Conservation (phyloP, 2,888 invertebrate species). For the Proisotoma minuta region DNA sequence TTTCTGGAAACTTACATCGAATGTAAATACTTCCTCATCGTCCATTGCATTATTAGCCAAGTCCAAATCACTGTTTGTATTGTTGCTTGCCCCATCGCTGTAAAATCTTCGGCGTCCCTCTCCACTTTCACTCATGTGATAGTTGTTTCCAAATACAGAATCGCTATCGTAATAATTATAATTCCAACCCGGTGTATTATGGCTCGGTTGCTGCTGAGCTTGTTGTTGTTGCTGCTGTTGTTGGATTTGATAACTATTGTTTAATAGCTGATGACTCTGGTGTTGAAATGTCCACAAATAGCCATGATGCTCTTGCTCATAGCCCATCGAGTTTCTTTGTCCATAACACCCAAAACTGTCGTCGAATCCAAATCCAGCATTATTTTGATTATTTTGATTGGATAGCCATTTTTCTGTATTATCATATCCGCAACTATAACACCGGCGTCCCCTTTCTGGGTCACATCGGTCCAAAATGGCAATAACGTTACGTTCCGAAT, state of each 20-base stretch:
- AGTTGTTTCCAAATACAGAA: not conserved
- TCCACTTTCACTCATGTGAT: conserved; percentile 5
- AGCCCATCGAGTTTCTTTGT: conserved; percentile 1
- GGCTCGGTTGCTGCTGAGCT: too few species aligned
- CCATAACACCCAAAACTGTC: not conserved
- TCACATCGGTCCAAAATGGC: conserved; percentile 37
- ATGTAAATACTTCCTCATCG: conserved; percentile 38
- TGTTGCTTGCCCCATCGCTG: conserved; percentile 20
- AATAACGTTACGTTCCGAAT: conserved; percentile 32
- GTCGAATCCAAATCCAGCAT: not conserved
- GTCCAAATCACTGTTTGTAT: not conserved
- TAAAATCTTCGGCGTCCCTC: conserved; percentile 21
- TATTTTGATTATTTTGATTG: not conserved
- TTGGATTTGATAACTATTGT: not conserved
- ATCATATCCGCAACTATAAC: conserved; percentile 31
- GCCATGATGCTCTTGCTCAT: not conserved
- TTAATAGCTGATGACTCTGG: not conserved
- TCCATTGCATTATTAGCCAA: conserved; percentile 22
- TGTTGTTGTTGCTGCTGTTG: not conserved
- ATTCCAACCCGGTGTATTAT: conserved; percentile 6
- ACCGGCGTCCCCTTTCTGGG: conserved; percentile 27
- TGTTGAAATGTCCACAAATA: conserved; percentile 4
- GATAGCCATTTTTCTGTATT: conserved; percentile 9
- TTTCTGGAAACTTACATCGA: conserved; percentile 33
- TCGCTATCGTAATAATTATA: not conserved